Percentiles rank a stretch among this genome's conserved stretches.
Evolutionary conservation across 35 echinoderm and acorn worm genomes (phyloP).

Genomic region (Diadema setosum): DNA sequence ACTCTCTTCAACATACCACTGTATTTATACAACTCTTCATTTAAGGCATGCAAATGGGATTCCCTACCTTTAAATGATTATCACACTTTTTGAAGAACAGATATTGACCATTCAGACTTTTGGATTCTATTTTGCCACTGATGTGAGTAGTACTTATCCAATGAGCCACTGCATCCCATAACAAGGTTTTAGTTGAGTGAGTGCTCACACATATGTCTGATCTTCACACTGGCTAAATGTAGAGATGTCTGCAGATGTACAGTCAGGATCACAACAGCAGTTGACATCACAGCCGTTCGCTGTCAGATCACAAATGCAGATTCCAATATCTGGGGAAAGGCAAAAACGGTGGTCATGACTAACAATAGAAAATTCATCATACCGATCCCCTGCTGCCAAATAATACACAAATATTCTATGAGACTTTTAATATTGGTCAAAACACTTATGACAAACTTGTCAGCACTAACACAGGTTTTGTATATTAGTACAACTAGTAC

Average conservation of each 20-base stretch:
- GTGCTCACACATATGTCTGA: constrained; percentile 57
- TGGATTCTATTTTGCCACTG: too few relatives aligned
- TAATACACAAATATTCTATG: background rate
- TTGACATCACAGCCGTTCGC: constrained; percentile 87
- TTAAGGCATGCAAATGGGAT: too few relatives aligned
- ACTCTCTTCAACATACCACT: too few relatives aligned
- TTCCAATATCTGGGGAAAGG: constrained; percentile 61
- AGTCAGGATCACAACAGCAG: constrained; percentile 96
- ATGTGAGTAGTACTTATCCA: too few relatives aligned
- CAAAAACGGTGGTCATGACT: background rate
- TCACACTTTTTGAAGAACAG: too few relatives aligned
- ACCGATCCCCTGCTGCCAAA: background rate
- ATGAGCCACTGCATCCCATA: too few relatives aligned
- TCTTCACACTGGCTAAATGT: constrained; percentile 79
- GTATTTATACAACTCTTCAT: too few relatives aligned
- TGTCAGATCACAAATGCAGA: constrained; percentile 94
- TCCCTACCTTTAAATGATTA: too few relatives aligned
- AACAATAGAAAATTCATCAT: background rate
- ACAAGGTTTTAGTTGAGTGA: too few relatives aligned
- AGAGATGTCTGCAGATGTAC: constrained; percentile 44
- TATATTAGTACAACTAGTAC: too few relatives aligned
- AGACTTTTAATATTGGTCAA: background rate
- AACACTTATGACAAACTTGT: background rate
- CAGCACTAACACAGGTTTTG: too few relatives aligned
- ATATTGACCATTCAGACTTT: too few relatives aligned